Percentiles rank a stretch among this genome's conserved stretches.
phyloP scores from a whole-genome alignment of 2,888 invertebrate species.

The Xestia rhomboidea region DNA sequence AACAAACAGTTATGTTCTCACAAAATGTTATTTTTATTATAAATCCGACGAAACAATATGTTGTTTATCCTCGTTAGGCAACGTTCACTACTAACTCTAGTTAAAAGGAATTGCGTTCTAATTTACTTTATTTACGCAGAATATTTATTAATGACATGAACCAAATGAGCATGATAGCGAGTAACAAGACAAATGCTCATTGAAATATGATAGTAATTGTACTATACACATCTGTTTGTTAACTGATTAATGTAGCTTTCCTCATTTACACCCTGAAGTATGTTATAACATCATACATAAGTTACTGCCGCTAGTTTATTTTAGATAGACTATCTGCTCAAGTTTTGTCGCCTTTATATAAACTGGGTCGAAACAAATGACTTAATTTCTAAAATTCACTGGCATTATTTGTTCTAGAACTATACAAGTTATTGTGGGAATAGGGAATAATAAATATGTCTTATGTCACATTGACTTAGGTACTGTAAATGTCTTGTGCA shows the following conservation, averaged over 20 bases:
- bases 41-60: background rate
- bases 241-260: background rate
- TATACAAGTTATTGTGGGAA: background rate
- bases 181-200: background rate
- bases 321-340: slow-evolving; percentile 21
- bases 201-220: background rate
- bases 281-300: slow-evolving; percentile 14
- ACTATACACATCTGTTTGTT: background rate
- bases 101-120: background rate
- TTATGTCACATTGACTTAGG: background rate
- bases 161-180: background rate
- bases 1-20: background rate
- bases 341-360: slow-evolving; percentile 24
- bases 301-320: slow-evolving; percentile 11
- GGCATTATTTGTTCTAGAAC: slow-evolving; percentile 21
- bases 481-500: background rate
- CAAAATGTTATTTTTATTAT: background rate
- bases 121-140: too few relatives aligned
- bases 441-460: background rate
- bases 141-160: background rate
- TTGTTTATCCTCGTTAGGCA: too few relatives aligned
- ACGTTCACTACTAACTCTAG: background rate
- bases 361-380: slow-evolving; percentile 22
- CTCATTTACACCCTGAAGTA: slow-evolving; percentile 22
- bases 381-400: slow-evolving; percentile 35